Conservation (phyloP, 2,113 vertebrate genomes). For the Channa maculata region DNA sequence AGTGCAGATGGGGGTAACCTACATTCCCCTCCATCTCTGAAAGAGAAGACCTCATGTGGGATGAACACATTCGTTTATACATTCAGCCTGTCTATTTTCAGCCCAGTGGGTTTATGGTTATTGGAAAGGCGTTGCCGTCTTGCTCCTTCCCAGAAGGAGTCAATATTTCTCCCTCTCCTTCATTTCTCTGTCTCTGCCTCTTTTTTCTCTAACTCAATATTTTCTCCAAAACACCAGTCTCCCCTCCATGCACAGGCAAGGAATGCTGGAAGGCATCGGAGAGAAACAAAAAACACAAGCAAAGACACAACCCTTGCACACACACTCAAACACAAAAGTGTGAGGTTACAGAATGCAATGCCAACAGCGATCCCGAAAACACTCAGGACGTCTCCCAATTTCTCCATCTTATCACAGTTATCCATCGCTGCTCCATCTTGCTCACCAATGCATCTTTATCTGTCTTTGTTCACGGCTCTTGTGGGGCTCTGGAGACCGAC, state of each 20-base stretch:
- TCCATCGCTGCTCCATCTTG: constrained; percentile 27
- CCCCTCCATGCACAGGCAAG: constrained; percentile 38
- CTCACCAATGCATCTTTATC: constrained; percentile 60
- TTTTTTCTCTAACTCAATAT: constrained; percentile 79
- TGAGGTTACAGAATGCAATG: constrained; percentile 47
- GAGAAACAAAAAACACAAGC: constrained; percentile 55
- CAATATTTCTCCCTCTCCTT: constrained; percentile 86
- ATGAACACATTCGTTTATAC: constrained; percentile 83
- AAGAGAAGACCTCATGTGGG: constrained; percentile 77
- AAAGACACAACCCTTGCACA: constrained; percentile 9
- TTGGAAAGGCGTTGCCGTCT: constrained; percentile 86
- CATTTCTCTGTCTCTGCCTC: constrained; percentile 76
- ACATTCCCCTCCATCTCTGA: constrained; percentile 63
- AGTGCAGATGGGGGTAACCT: constrained; percentile 28
- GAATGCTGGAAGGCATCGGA: constrained; percentile 74
- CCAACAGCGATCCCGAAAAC: constrained; percentile 58
- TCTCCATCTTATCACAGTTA: constrained; percentile 44
- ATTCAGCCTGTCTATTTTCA: constrained; percentile 82
- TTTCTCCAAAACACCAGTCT: constrained; percentile 75
- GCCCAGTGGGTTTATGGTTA: constrained; percentile 86
- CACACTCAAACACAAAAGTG: constrained; percentile 38
- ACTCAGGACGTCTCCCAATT: constrained; percentile 40
- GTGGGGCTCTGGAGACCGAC: constrained; percentile 60
- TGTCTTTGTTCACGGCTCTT: constrained; percentile 57
- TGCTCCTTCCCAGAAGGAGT: constrained; percentile 86